Evolutionary conservation across 2,113 vertebrate genomes (phyloP).

Genomic region (Hippocampus guttulatus): DNA sequence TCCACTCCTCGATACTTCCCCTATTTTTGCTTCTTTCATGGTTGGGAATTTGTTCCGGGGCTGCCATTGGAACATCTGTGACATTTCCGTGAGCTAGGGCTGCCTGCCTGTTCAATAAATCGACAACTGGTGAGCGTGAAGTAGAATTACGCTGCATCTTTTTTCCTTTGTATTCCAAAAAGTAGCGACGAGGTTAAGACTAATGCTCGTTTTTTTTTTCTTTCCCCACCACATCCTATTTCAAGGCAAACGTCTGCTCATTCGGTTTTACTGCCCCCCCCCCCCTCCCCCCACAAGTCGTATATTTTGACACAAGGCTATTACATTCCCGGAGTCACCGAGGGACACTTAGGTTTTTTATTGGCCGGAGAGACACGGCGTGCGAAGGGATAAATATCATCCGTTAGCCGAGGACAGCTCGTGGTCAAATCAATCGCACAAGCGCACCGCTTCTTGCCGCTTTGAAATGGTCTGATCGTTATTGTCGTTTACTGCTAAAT

Average conservation of each 20-base stretch:
- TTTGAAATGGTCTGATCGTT: conserved; percentile 33
- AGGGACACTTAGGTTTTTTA: not conserved
- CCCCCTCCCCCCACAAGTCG: not conserved
- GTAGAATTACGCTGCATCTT: not conserved
- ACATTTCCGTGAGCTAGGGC: conserved; percentile 2
- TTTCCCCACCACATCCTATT: not conserved
- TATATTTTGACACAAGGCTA: conserved; percentile 9
- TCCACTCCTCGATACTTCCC: too few relatives aligned
- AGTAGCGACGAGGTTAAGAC: not conserved
- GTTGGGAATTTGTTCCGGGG: not conserved
- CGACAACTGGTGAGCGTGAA: not conserved
- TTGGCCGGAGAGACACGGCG: not conserved
- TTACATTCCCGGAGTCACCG: not conserved
- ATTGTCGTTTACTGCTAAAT: conserved; percentile 42
- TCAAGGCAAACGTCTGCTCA: conserved; percentile 2
- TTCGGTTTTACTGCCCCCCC: not conserved
- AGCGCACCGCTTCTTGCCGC: conserved; percentile 9
- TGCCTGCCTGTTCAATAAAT: not conserved
- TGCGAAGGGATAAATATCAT: conserved; percentile 18
- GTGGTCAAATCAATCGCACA: conserved; percentile 29
- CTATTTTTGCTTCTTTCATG: not conserved
- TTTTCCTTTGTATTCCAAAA: not conserved
- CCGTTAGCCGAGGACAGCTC: not conserved
- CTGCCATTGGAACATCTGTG: not conserved
- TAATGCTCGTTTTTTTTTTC: not conserved